Evolutionary conservation across 2,888 invertebrate genomes (phyloP).

Genomic region (Diarsia mendica): DNA sequence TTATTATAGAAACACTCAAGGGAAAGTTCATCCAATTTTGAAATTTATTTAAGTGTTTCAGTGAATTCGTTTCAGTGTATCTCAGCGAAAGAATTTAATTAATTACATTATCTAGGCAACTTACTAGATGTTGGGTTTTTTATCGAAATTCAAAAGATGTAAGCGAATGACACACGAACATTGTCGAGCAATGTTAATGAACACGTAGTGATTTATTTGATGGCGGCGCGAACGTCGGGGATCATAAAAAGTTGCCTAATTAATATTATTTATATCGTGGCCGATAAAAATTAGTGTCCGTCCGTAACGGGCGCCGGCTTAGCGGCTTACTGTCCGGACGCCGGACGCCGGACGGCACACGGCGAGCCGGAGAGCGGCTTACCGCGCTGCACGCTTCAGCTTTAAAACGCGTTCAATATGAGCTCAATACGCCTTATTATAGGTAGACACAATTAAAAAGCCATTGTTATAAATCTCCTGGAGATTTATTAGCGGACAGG

Average conservation of each 20-base stretch:
- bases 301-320: background rate
- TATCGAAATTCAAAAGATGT: constrained; percentile 7
- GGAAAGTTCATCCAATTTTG: constrained; percentile 23
- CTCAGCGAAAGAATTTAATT: constrained; percentile 33
- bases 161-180: background rate
- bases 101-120: constrained; percentile 14
- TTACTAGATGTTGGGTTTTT: constrained; percentile 19
- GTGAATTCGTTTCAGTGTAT: constrained; percentile 7
- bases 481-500: too few species aligned
- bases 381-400: background rate
- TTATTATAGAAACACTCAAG: background rate
- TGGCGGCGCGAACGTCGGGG: background rate
- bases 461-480: too few species aligned
- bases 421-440: too few species aligned
- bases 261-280: constrained; percentile 26
- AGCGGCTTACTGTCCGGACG: constrained; percentile 5
- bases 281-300: constrained; percentile 21
- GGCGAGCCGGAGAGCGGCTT: background rate
- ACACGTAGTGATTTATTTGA: background rate
- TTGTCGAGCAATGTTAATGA: constrained; percentile 6
- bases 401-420: constrained; percentile 17
- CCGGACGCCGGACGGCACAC: background rate
- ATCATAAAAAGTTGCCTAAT: constrained; percentile 31
- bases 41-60: constrained; percentile 29
- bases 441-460: too few species aligned